A percentile compares a stretch with the other conserved stretches of the same genome.
Conservation (phyloP, 1,140 invertebrate genomes). For the Listronotus bonariensis region DNA sequence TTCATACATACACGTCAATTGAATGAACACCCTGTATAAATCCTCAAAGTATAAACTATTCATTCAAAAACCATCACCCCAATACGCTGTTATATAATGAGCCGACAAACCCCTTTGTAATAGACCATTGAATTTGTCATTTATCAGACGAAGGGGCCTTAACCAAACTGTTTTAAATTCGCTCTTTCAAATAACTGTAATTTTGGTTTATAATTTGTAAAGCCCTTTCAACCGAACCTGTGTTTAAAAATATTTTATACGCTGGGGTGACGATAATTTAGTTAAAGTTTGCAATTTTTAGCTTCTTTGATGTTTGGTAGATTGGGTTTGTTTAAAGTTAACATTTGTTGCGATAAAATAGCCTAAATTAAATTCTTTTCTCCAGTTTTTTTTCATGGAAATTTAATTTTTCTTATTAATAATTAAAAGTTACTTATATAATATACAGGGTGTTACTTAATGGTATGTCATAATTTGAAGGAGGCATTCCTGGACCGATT, state of each 20-base stretch:
- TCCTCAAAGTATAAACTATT: neutral
- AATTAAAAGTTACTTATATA: too few species aligned
- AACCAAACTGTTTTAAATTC: conserved; percentile 21
- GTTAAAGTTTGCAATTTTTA: conserved; percentile 6
- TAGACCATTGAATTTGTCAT: conserved; percentile 14
- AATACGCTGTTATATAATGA: conserved; percentile 2
- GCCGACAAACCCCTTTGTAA: conserved; percentile 12
- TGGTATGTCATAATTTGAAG: too few species aligned
- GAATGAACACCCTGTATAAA: neutral
- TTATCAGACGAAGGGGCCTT: neutral
- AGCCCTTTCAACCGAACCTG: conserved; percentile 13
- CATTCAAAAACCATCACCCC: conserved; percentile 6
- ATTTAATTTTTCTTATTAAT: too few species aligned
- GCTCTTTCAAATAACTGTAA: conserved; percentile 21
- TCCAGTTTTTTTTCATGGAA: too few species aligned
- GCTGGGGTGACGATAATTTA: conserved; percentile 1
- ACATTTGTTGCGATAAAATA: too few species aligned
- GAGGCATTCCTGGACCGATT: too few species aligned
- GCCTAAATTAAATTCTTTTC: too few species aligned
- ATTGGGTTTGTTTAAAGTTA: too few species aligned
- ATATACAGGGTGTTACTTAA: too few species aligned
- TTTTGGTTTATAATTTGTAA: conserved; percentile 23
- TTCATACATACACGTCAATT: too few species aligned
- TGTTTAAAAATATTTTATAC: conserved; percentile 14
- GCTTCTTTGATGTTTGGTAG: conserved; percentile 1